Conservation (phyloP, 2,113 vertebrate genomes). For the Macquaria ambigua region DNA sequence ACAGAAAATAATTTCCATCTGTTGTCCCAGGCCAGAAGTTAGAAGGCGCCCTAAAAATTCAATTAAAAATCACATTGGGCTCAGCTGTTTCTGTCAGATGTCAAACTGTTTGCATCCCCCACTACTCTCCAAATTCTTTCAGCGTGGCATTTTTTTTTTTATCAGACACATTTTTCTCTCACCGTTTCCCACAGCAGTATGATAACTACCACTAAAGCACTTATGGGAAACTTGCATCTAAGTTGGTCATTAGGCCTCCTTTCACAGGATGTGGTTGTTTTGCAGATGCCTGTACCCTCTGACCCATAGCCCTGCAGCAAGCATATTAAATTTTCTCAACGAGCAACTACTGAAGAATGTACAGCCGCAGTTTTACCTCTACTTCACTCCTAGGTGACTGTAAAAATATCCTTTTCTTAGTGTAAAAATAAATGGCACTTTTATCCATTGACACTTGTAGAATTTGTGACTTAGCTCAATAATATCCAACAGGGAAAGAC, state of each 20-base stretch:
- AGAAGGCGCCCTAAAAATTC: neutral
- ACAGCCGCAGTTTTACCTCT: neutral
- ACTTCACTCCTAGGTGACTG: neutral
- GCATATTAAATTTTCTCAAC: neutral
- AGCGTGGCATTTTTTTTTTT: neutral
- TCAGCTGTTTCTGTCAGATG: neutral
- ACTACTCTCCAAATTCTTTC: neutral
- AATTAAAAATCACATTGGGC: neutral
- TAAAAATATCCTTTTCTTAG: neutral
- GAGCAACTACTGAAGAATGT: neutral
- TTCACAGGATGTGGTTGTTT: constrained; percentile 55
- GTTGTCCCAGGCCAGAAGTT: neutral
- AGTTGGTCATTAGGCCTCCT: neutral
- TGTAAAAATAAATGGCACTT: neutral
- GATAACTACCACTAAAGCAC: neutral
- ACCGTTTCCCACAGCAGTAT: no score
- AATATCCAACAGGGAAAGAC: neutral
- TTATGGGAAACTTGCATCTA: neutral
- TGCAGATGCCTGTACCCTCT: neutral
- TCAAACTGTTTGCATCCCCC: neutral
- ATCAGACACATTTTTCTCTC: neutral
- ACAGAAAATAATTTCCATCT: neutral
- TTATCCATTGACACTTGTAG: neutral
- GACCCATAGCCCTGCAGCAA: constrained; percentile 9
- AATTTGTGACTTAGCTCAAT: neutral